These are phyloP conservation scores for Lepus timidus DNA, from an alignment of 2,113 vertebrate species.

Conservation along the genomic window DNA sequence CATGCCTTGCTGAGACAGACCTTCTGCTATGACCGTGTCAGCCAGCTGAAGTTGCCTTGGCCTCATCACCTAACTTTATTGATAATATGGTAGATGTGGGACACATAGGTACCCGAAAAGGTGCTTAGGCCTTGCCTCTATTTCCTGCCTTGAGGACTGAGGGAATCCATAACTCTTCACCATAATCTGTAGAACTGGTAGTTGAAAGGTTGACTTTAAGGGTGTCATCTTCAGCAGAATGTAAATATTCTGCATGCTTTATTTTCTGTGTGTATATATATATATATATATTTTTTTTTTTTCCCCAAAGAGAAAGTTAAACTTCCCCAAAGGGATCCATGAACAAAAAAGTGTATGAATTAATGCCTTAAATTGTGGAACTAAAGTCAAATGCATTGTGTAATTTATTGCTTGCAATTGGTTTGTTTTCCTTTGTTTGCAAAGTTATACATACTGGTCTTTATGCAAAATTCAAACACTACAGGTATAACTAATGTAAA, in stretches of 20 bases:
- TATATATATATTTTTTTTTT: not conserved
- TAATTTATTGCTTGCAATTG: conserved; percentile 43
- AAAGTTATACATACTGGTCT: conserved; percentile 15
- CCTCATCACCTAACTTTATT: not conserved
- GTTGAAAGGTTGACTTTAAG: not conserved
- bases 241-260: conserved; percentile 2
- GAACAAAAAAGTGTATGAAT: conserved; percentile 8
- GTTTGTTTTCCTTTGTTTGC: not conserved
- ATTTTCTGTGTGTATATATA: not conserved
- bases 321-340: not conserved
- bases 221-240: not conserved
- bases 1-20: too few species aligned
- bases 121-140: not conserved
- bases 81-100: not conserved
- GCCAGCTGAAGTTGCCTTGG: too few species aligned
- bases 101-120: not conserved
- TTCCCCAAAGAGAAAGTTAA: conserved; percentile 26
- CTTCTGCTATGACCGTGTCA: too few species aligned
- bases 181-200: not conserved
- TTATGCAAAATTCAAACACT: conserved; percentile 3
- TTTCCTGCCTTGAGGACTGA: not conserved
- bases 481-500: conserved; percentile 26
- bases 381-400: conserved; percentile 16
- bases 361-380: conserved; percentile 34
- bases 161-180: not conserved